Conservation (phyloP, 92 coral and sea anemone species). For the Ricordea florida region DNA sequence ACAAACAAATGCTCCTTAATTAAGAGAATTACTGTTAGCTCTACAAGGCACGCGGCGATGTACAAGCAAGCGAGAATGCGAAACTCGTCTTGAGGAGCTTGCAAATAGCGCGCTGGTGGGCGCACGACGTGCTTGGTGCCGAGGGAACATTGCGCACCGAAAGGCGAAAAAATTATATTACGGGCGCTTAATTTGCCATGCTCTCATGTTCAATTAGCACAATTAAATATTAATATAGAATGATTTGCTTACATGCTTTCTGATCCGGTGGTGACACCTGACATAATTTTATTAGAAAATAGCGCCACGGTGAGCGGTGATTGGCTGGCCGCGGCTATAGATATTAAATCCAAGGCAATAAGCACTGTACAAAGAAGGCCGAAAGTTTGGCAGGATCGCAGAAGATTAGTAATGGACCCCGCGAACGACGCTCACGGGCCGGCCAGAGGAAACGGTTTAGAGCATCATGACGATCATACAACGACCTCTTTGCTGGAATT, state of each 20-base stretch:
- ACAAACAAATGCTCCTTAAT: conserved; percentile 97
- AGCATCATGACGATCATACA: conserved; percentile 72
- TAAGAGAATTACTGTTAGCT: conserved; percentile 92
- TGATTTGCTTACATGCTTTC: conserved; percentile 99
- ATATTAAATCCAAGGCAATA: conserved; percentile 99
- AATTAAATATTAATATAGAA: conserved; percentile 99
- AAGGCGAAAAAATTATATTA: conserved; percentile 68
- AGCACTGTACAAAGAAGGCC: conserved; percentile 97
- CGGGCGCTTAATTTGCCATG: conserved; percentile 96
- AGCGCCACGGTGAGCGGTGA: conserved; percentile 83
- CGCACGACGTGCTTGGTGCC: conserved; percentile 18
- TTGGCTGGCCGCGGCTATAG: conserved; percentile 85
- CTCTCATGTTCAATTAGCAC: conserved; percentile 99
- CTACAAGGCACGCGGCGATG: conserved; percentile 49
- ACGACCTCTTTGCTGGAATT: conserved; percentile 89
- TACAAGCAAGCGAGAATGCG: conserved; percentile 11
- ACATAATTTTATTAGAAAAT: conserved; percentile 99
- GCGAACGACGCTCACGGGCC: conserved; percentile 88
- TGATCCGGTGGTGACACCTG: conserved; percentile 99
- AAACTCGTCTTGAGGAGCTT: conserved; percentile 4
- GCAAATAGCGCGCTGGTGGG: conserved; percentile 27
- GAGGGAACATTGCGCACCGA: conserved; percentile 42
- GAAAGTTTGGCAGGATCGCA: conserved; percentile 94
- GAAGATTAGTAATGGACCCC: conserved; percentile 99
- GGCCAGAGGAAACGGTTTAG: conserved; percentile 71